Conservation (phyloP, 2,797 vertebrate genomes). For the Salmo trutta region DNA sequence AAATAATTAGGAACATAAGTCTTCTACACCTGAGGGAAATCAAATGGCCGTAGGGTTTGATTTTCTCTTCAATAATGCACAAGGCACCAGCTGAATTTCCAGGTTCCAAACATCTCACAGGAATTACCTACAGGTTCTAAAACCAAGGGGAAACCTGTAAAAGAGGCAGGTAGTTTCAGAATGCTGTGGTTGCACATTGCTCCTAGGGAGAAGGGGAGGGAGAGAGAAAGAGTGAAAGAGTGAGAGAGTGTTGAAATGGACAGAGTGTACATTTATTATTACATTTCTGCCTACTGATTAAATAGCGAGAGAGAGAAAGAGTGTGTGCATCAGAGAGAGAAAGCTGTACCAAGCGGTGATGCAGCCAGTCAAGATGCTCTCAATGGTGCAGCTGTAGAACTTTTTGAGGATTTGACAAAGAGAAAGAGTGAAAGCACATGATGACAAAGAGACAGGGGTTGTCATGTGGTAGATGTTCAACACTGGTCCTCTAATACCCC, state of each 20-base stretch:
- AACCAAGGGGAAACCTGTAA: slow-evolving; percentile 25
- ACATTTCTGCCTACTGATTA: neutral
- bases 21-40: slow-evolving; percentile 48
- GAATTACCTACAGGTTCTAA: slow-evolving; percentile 22
- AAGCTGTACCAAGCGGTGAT: neutral
- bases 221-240: neutral
- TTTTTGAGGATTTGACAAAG: neutral
- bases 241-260: slow-evolving; percentile 7
- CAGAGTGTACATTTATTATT: slow-evolving; percentile 1
- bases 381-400: no score
- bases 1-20: slow-evolving; percentile 47
- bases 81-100: slow-evolving; percentile 52
- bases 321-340: slow-evolving; percentile 16
- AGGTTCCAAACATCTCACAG: slow-evolving; percentile 38
- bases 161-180: slow-evolving; percentile 9
- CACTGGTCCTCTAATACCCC: neutral
- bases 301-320: slow-evolving; percentile 19
- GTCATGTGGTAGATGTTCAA: slow-evolving; percentile 51
- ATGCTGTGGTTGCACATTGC: slow-evolving; percentile 27
- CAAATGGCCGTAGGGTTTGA: slow-evolving; percentile 29
- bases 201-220: neutral
- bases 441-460: slow-evolving; percentile 45
- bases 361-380: no score
- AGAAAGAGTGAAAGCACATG: slow-evolving; percentile 9
- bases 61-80: slow-evolving; percentile 62